Base-by-base conservation (phyloP, 2,113 vertebrate genomes). In the Erpornis zantholeuca region DNA sequence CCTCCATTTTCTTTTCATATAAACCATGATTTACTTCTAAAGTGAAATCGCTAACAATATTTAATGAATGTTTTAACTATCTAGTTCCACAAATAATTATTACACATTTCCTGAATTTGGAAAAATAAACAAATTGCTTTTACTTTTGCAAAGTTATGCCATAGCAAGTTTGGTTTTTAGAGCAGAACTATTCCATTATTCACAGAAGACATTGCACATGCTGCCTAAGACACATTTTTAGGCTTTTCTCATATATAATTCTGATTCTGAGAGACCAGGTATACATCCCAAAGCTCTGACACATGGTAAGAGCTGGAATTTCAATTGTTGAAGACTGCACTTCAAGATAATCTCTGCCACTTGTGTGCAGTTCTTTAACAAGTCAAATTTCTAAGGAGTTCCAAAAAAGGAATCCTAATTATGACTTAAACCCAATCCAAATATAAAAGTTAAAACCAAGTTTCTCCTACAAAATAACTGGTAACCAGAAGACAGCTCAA, bases 241-340 rank as follows among this genome's bases (percentile, higher is more conserved):
- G 38, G n/a, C 29, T 91, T 42, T 22, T 79, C 65, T 65, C 45
- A 47, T 7, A 7, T 2, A 6, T 7, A 64, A n/a, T 40, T 65
- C 38, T 65, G 11, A 28, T 82, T 90, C 50, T 60, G 22, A 85
- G 44, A 63, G 31, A 83, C 8, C 31, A 70, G 22, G 16, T 70
- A 57, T 11, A 45, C 7, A 63, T 49, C 50, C 47, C 53, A 59
- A 73, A 86, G 64, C 36, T 54, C 47, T 28, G 36, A 88, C 20
- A 73, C 8, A 49, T 1, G 10, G 57, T 12, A 71, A 86, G 28
- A 47, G 13, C 42, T 40, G 38, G 11, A 52, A 81, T 47, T 93
- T 81, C 49, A n/a, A 45, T 1, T 71, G 44, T 14, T 0, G 0
- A 45, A 70, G 35, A 49, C 1, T 53, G 12, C 13, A 63, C 15